Evolutionary conservation across 2,797 vertebrate species (phyloP), one percentile per base, ranked within the genome.

Genomic region (Tapera naevia): DNA sequence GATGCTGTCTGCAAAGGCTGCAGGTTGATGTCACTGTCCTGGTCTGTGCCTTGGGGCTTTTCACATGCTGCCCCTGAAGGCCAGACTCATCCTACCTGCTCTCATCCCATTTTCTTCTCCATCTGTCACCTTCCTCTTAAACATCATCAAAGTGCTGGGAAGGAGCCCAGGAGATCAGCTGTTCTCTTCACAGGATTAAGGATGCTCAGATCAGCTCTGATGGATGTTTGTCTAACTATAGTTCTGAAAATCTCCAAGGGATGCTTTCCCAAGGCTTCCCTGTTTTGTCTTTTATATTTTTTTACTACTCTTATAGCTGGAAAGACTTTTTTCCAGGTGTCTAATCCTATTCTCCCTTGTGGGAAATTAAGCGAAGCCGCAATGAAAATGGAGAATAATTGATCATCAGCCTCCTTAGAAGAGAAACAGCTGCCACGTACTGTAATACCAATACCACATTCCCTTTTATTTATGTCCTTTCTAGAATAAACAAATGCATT

Each of bases 191-290:
- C 82, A 56, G 94, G 89, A 78, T 83, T 67, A 32, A 71, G 33
- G 24, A 18, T 19, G 4, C 81, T 89, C 21, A 6, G 10, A 48
- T 67, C 79, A 21, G 28, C 69, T 87, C 82, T 65, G 87, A 35
- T 61, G 69, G 94, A 35, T 94, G 30, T 89, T 93, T 95, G 82
- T 35, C 72, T 96, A 89, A 94, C 85, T 81, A 81, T 64, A 45
- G 67, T 74, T 83, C 46, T 50, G 8, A 69, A 57, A 69, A 64
- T 75, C 93, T 87, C 83, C 32, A 9, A 41, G 89, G 94, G 90
- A 41, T 30, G 78, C 70, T 6, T 3, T 78, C 89, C 90, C 83
- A 66, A 69, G 54, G 27, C 66, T 82, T 90, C n/a, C 43, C 48
- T 33, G 0, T 30, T 72, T 73, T 24, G 39, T 51, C 76, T 84